phyloP scores from a whole-genome alignment of 2,888 invertebrate species.

The Pantelozetes paolii region DNA sequence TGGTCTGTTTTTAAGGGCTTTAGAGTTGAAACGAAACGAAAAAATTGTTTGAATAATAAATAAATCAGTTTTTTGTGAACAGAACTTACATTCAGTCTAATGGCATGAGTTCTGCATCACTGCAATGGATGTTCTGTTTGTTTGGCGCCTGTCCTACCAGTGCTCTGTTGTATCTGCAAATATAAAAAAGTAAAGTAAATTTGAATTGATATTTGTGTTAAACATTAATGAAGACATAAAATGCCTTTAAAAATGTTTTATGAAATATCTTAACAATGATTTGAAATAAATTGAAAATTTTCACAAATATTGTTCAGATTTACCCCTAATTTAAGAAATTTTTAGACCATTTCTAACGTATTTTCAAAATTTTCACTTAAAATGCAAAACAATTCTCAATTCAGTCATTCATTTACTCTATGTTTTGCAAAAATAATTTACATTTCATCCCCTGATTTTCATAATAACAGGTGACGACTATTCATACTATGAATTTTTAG shows the following conservation, averaged over 20 bases:
- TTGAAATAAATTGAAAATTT: not conserved
- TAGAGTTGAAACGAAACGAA: too few species aligned
- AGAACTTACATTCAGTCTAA: not conserved
- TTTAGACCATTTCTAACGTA: not conserved
- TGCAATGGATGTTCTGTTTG: not conserved
- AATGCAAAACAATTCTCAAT: too few species aligned
- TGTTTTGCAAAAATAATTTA: too few species aligned
- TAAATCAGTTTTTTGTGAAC: not conserved
- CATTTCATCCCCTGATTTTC: not conserved
- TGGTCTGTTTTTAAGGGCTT: not conserved
- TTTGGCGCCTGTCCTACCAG: not conserved
- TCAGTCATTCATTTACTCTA: too few species aligned
- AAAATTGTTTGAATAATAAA: too few species aligned
- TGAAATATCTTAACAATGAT: not conserved
- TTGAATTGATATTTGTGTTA: too few species aligned
- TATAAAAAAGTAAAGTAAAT: not conserved
- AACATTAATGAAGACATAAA: too few species aligned
- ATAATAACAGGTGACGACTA: slow-evolving; percentile 23
- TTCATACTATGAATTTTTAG: slow-evolving; percentile 10
- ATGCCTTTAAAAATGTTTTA: not conserved
- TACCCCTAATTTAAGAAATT: not conserved
- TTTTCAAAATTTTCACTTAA: too few species aligned
- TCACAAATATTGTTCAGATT: too few species aligned
- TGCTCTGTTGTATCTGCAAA: not conserved
- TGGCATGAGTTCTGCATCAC: slow-evolving; percentile 22